A percentile compares a stretch with the other conserved stretches of the same genome.
phyloP scores from a whole-genome alignment of 2,113 vertebrate species.

The Setophaga petechia region DNA sequence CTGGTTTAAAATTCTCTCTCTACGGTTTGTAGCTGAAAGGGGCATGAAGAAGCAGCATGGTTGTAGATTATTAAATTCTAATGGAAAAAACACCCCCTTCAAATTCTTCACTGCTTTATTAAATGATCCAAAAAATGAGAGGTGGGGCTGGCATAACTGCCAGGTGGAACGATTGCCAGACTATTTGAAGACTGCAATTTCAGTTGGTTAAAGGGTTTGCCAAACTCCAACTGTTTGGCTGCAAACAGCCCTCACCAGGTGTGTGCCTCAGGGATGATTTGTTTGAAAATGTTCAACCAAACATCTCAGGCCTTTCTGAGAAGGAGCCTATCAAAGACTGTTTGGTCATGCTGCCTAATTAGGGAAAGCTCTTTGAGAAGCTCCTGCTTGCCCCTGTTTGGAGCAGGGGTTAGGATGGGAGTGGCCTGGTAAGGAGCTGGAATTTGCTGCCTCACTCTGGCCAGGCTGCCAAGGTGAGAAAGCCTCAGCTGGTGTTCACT shows the following conservation, averaged over 20 bases:
- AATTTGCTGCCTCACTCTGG: background rate
- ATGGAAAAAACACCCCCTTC: background rate
- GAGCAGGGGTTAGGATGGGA: background rate
- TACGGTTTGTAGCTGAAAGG: background rate
- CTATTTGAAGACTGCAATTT: background rate
- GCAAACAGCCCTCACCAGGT: conserved; percentile 21
- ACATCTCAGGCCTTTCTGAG: background rate
- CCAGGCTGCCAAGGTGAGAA: background rate
- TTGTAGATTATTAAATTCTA: background rate
- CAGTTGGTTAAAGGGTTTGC: conserved; percentile 11
- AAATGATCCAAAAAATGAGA: background rate
- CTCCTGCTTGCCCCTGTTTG: background rate
- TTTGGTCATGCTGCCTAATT: background rate
- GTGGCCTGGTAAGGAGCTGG: background rate
- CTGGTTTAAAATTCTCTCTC: background rate
- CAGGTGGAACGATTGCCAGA: background rate
- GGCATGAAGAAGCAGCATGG: background rate
- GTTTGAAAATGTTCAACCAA: conserved; percentile 3
- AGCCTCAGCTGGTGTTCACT: background rate
- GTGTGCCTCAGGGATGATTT: conserved; percentile 5
- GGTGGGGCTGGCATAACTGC: conserved; percentile 4
- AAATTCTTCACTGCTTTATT: background rate
- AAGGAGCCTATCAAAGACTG: fast-evolving
- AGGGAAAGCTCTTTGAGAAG: background rate
- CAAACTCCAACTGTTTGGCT: background rate